A percentile compares a stretch with the other conserved stretches of the same genome.
Evolutionary conservation across 2,888 invertebrate genomes (phyloP).

Genomic region (Portevinia maculata): DNA sequence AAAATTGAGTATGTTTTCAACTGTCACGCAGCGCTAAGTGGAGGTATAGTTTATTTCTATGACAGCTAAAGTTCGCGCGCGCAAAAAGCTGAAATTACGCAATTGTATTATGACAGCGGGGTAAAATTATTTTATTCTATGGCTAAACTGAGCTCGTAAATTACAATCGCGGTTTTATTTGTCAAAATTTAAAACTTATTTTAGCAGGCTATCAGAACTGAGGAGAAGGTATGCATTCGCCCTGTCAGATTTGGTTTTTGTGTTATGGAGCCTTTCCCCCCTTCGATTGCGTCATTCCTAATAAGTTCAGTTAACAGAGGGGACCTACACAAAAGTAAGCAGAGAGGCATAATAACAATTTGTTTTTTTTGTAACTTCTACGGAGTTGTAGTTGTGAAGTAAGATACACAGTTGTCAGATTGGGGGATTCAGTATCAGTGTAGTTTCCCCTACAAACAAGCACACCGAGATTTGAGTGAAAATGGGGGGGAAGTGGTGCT

Average conservation of each 20-base stretch:
- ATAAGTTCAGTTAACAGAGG: not conserved
- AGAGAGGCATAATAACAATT: too few relatives aligned
- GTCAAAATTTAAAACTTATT: constrained; percentile 83
- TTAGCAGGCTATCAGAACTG: constrained; percentile 80
- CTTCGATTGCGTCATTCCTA: not conserved
- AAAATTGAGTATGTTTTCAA: not conserved
- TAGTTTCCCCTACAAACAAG: too few relatives aligned
- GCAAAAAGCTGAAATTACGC: constrained; percentile 57
- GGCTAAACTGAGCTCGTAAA: constrained; percentile 77
- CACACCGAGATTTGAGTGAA: too few relatives aligned
- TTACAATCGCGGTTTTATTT: constrained; percentile 82
- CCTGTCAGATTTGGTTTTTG: constrained; percentile 1
- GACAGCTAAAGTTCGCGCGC: constrained; percentile 55
- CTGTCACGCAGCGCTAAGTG: constrained; percentile 16
- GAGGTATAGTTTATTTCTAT: constrained; percentile 24
- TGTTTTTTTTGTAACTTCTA: too few relatives aligned
- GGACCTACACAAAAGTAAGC: not conserved
- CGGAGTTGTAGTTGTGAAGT: too few relatives aligned
- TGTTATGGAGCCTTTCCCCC: not conserved
- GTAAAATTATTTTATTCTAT: constrained; percentile 40
- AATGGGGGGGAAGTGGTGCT: too few relatives aligned
- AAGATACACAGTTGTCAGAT: too few relatives aligned
- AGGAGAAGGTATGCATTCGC: not conserved
- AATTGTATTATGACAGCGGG: constrained; percentile 47
- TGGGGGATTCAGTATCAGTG: too few relatives aligned